Conservation (phyloP, 92 coral and sea anemone species). For the Montipora capitata region DNA sequence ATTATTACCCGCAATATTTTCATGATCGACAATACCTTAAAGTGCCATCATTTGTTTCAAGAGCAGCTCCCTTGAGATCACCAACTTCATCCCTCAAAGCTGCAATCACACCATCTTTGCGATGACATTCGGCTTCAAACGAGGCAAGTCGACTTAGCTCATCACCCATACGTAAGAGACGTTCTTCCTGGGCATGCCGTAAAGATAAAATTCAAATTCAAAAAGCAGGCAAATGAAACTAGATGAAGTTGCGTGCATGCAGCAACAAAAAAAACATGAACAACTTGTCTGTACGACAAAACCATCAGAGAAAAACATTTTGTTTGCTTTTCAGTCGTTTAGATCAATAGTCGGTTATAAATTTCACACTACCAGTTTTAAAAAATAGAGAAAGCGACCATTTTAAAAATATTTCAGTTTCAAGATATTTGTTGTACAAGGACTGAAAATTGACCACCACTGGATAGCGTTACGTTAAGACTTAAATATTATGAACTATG, state of each 20-base stretch:
- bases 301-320: no score
- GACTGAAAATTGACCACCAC: no score
- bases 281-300: no score
- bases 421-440: no score
- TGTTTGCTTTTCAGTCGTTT: no score
- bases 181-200: slow-evolving; percentile 74
- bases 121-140: slow-evolving; percentile 93
- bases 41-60: slow-evolving; percentile 44
- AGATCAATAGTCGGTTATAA: no score
- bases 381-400: neutral
- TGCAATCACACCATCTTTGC: slow-evolving; percentile 94
- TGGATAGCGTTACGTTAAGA: no score
- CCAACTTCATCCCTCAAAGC: slow-evolving; percentile 90
- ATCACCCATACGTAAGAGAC: slow-evolving; percentile 95
- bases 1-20: no score
- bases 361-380: neutral
- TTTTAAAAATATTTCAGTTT: no score
- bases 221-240: neutral
- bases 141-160: slow-evolving; percentile 96
- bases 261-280: no score
- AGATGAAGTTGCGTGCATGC: no score
- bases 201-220: neutral
- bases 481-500: no score
- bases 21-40: slow-evolving; percentile 62
- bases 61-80: slow-evolving; percentile 79